Conservation (phyloP, 2,797 vertebrate species). For the Psittacula echo region DNA sequence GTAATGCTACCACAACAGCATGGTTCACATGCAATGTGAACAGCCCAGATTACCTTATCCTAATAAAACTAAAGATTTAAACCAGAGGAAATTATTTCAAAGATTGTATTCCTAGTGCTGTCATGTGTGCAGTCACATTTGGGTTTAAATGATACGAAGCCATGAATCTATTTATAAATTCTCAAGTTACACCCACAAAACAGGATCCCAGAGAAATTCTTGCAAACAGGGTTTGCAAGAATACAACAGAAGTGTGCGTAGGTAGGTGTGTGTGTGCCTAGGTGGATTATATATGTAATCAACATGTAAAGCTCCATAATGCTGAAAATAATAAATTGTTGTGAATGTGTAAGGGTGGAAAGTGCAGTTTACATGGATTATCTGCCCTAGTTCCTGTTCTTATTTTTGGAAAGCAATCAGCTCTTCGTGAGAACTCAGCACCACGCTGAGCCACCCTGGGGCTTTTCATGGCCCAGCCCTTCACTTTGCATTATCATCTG, state of each 20-base stretch:
- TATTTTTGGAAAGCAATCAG: constrained; percentile 73
- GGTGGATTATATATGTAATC: constrained; percentile 4
- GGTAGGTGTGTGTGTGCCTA: background rate
- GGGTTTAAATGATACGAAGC: constrained; percentile 14
- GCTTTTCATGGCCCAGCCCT: constrained; percentile 69
- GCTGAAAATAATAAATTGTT: constrained; percentile 41
- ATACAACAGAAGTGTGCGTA: background rate
- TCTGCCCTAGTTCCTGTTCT: constrained; percentile 73
- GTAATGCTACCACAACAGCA: background rate
- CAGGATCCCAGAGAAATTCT: constrained; percentile 30
- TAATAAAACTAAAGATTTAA: background rate
- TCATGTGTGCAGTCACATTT: background rate
- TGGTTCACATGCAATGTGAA: background rate
- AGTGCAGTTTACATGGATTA: constrained; percentile 68
- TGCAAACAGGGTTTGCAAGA: background rate
- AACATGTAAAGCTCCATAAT: background rate
- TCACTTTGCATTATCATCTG: constrained; percentile 74
- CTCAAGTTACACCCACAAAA: constrained; percentile 3
- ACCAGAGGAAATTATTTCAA: background rate
- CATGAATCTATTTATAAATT: background rate
- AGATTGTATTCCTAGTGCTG: background rate
- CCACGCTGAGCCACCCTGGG: constrained; percentile 64
- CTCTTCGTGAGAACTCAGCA: constrained; percentile 72
- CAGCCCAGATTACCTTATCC: background rate
- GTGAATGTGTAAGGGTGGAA: constrained; percentile 50